Conservation (phyloP, 2,888 invertebrate species). For the Cybosia mesomella region DNA sequence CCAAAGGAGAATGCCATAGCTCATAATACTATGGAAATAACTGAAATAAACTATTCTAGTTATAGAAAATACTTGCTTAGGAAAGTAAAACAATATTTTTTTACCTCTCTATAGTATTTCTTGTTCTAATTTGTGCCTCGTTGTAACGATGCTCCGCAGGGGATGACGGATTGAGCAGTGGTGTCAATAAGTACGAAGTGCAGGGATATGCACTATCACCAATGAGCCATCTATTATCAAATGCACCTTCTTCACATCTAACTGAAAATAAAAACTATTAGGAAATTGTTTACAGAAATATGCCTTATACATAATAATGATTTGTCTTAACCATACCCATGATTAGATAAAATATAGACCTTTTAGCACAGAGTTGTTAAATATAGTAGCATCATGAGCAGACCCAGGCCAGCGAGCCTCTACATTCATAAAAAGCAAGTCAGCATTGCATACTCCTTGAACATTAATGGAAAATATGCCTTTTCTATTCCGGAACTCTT, state of each 20-base stretch:
- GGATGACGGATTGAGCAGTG: constrained; percentile 9
- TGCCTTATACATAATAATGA: too few relatives aligned
- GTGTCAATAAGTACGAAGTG: constrained; percentile 21
- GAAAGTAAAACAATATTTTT: too few relatives aligned
- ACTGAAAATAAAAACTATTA: neutral
- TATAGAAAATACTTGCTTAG: too few relatives aligned
- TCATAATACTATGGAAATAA: too few relatives aligned
- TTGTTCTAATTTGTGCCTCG: too few relatives aligned
- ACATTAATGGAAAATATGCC: constrained; percentile 16
- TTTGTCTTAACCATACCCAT: constrained; percentile 2
- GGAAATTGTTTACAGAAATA: too few relatives aligned
- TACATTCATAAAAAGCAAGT: constrained; percentile 28
- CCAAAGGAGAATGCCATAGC: too few relatives aligned
- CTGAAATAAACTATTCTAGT: too few relatives aligned
- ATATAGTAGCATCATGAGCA: constrained; percentile 29
- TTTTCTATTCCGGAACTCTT: constrained; percentile 22
- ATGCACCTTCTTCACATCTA: constrained; percentile 12
- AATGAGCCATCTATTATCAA: constrained; percentile 32
- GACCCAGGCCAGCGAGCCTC: constrained; percentile 37
- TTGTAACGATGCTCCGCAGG: too few relatives aligned
- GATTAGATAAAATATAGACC: constrained; percentile 11
- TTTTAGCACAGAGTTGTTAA: too few relatives aligned
- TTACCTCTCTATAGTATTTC: too few relatives aligned
- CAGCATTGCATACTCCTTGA: constrained; percentile 20
- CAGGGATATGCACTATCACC: constrained; percentile 34